phyloP scores from a whole-genome alignment of 2,888 invertebrate species.

The Dicyrtoma fusca region DNA sequence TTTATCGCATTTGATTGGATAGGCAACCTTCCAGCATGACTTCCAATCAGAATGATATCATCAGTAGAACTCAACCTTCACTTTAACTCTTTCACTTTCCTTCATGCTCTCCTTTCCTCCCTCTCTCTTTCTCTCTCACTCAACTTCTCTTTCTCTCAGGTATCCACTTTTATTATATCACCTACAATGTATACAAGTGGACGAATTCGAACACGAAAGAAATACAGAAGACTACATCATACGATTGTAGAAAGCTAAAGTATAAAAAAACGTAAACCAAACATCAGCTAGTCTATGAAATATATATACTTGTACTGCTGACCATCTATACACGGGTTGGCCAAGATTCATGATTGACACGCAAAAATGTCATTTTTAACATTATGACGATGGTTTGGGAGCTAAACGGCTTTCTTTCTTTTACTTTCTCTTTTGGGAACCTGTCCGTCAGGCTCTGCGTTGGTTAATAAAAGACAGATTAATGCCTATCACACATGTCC shows the following conservation, averaged over 20 bases:
- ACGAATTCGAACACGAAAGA: background rate
- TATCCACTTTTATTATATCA: background rate
- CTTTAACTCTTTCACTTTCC: no score
- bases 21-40: conserved; percentile 2
- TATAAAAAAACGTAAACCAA: no score
- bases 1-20: conserved; percentile 19
- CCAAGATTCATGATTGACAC: conserved; percentile 46
- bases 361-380: conserved; percentile 55
- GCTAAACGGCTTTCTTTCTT: background rate
- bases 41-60: conserved; percentile 6
- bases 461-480: background rate
- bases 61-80: background rate
- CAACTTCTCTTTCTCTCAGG: background rate
- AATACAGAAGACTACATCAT: background rate
- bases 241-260: background rate
- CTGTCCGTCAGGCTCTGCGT: conserved; percentile 11
- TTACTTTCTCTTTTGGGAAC: background rate
- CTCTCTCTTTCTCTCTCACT: conserved; percentile 4
- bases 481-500: background rate
- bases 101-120: background rate
- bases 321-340: background rate
- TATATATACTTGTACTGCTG: no score
- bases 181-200: background rate
- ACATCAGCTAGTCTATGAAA: no score
- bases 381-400: conserved; percentile 9